phyloP scores from a whole-genome alignment of 2,888 invertebrate genomes.

The Alcis repandata region DNA sequence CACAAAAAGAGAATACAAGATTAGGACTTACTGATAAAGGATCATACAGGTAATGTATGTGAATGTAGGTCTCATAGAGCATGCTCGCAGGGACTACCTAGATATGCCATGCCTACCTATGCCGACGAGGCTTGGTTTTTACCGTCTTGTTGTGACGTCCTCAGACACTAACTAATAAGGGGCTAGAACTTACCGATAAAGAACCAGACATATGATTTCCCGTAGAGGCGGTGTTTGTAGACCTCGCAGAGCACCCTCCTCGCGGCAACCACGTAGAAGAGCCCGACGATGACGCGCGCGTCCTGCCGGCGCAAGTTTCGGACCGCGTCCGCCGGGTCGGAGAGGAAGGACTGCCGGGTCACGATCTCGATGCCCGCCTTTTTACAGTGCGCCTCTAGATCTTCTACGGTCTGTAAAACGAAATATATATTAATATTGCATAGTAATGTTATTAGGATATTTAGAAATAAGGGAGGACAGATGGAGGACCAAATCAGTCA shows the following conservation, averaged over 20 bases:
- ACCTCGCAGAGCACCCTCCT: constrained; percentile 98
- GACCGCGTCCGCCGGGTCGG: constrained; percentile 98
- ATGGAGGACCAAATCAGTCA: too few species aligned
- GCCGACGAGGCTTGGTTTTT: too few species aligned
- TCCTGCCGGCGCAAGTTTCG: constrained; percentile 97
- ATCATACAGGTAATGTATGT: too few species aligned
- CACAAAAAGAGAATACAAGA: not conserved
- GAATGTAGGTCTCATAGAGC: too few species aligned
- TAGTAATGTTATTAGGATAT: too few species aligned
- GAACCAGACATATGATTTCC: constrained; percentile 99
- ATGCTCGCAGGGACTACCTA: too few species aligned
- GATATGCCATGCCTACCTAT: too few species aligned
- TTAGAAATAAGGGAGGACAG: too few species aligned
- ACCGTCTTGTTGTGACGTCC: too few species aligned
- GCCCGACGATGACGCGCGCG: constrained; percentile 98
- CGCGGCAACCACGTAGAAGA: constrained; percentile 99
- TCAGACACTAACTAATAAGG: too few species aligned
- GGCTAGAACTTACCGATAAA: constrained; percentile 95
- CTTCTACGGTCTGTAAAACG: constrained; percentile 95
- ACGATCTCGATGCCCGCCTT: constrained; percentile 97
- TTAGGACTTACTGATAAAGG: too few species aligned
- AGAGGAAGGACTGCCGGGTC: constrained; percentile 98
- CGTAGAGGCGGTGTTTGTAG: constrained; percentile 97
- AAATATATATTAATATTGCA: not conserved
- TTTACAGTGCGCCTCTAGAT: constrained; percentile 97